Evolutionary conservation across 2,113 vertebrate species (phyloP).

Genomic region (Bungarus multicinctus): DNA sequence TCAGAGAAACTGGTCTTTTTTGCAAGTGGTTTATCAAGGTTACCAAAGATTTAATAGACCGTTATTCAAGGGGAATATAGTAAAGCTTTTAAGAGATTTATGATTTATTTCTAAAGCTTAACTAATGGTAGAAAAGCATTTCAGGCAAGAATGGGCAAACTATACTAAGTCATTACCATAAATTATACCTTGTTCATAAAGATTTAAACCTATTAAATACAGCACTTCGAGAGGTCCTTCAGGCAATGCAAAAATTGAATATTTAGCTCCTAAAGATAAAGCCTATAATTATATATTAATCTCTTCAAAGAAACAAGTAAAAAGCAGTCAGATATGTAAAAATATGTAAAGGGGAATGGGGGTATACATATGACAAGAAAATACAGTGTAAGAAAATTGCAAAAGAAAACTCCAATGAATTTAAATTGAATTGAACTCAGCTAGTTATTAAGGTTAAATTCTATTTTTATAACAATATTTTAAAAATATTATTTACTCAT

Average conservation of each 20-base stretch:
- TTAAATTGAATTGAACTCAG: not conserved
- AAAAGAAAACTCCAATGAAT: not conserved
- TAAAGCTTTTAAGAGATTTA: slow-evolving; percentile 1
- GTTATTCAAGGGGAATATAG: not conserved
- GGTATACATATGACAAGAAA: not conserved
- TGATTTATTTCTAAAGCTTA: not conserved
- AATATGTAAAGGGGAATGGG: not conserved
- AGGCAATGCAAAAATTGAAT: not conserved
- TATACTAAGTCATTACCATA: slow-evolving; percentile 11
- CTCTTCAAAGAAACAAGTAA: slow-evolving; percentile 27
- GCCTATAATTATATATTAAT: not conserved
- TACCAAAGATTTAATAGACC: not conserved
- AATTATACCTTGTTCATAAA: not conserved
- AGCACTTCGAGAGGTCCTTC: not conserved
- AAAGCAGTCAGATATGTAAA: not conserved
- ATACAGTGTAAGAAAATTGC: not conserved
- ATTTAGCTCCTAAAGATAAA: slow-evolving; percentile 10
- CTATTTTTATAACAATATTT: not conserved
- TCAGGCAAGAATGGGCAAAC: slow-evolving; percentile 24
- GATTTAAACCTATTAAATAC: not conserved
- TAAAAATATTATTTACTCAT: not conserved
- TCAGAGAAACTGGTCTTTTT: not conserved
- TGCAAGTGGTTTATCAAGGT: not conserved
- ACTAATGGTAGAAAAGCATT: slow-evolving; percentile 7
- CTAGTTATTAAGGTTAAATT: not conserved